Evolutionary conservation across 2,797 vertebrate genomes (phyloP), one percentile per base, ranked within the genome.

Genomic region (Tolypeutes matacus): DNA sequence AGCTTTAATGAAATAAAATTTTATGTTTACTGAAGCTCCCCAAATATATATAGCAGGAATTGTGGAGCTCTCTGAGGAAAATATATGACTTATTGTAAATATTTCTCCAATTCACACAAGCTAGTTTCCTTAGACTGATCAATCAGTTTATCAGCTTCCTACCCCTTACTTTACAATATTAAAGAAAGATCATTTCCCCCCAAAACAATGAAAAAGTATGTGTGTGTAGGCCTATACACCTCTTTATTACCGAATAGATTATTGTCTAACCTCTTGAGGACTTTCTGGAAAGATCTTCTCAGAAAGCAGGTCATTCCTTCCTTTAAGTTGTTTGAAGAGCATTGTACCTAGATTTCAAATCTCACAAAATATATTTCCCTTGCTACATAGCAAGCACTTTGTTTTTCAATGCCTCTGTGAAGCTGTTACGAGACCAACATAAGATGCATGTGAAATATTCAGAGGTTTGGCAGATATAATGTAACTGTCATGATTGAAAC

Each of bases 401-500:
- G 83, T 97, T 98, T 97, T 97, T 93, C 85, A 95, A 1, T 87
- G 84, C 93, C 73, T 93, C 96, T 34, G 76, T 96, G 96, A 96
- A 96, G 64, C 67, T 92, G 64, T 97, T 98, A 97, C 95, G 97
- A 97, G 96, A 97, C 96, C 96, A 94, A 51, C 62, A 94, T 95
- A 96, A 96, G 97, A 98, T 97, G 89, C 96, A 96, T 95, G 95
- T 95, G 96, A 98, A 97, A 56, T 83, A 78, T 97, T 97, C 86
- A 91, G 94, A 97, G 97, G 78, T 96, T 97, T 98, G 98, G 97
- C 96, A 98, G 94, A 96, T 92, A 87, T 82, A 97, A 96, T 97
- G 87, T 96, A 97, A 93, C 91, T 95, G 87, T 97, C 17, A 25
- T 97, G 97, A 98, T 97, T 96, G 97, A 98, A 98, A 96, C 49